phyloP scores from a whole-genome alignment of 1,140 invertebrate species.

The Sinonovacula constricta region DNA sequence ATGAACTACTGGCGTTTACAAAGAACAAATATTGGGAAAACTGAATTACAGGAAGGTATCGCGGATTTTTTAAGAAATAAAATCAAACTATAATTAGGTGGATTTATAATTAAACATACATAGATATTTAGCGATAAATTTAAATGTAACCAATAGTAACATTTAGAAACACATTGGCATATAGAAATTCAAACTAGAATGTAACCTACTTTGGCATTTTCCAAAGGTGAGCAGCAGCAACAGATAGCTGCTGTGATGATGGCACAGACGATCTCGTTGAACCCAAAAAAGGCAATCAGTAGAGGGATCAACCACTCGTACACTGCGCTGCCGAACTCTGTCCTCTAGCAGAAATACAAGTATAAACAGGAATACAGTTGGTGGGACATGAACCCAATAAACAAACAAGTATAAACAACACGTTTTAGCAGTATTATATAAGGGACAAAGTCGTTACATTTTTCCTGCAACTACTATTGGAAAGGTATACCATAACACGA shows the following conservation, averaged over 20 bases:
- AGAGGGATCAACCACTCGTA: conserved; percentile 58
- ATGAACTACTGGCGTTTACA: no score
- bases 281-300: conserved; percentile 58
- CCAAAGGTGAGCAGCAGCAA: conserved; percentile 62
- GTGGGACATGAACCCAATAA: not conserved
- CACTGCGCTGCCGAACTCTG: not conserved
- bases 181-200: no score
- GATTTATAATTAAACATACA: no score
- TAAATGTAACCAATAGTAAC: no score
- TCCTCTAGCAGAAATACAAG: conserved; percentile 9
- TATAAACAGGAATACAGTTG: not conserved
- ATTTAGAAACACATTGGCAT: no score
- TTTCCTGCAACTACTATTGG: no score
- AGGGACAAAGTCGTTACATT: not conserved
- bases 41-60: no score
- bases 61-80: no score
- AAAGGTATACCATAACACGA: no score
- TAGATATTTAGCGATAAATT: no score
- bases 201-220: conserved; percentile 42
- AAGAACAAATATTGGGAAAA: no score
- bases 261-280: conserved; percentile 56
- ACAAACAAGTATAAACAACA: not conserved
- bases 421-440: not conserved
- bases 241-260: conserved; percentile 55
- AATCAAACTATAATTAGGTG: no score